A percentile compares a stretch with the other conserved stretches of the same genome.
These are phyloP conservation scores for Litocranius walleri DNA, from an alignment of 2,113 vertebrate genomes.

Conservation along the genomic window DNA sequence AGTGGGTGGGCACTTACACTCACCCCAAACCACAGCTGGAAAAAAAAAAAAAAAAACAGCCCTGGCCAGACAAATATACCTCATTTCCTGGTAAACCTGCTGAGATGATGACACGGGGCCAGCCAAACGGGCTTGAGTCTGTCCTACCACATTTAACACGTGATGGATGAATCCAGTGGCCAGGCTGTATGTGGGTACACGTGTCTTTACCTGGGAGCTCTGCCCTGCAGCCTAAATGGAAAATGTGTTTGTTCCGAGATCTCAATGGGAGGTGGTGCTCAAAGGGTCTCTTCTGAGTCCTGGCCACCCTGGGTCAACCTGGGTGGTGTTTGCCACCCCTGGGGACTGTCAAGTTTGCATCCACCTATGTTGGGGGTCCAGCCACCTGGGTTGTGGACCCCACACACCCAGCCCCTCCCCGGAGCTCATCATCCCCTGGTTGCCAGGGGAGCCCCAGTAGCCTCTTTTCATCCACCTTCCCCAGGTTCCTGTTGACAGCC, in stretches of 20 bases:
- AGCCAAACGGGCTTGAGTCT: not conserved
- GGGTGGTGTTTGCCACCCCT: not conserved
- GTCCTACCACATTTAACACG: not conserved
- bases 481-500: conserved; percentile 91
- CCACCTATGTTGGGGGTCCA: not conserved
- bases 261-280: not conserved
- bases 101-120: not conserved
- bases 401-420: not conserved
- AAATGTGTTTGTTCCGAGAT: conserved; percentile 5
- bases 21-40: not conserved
- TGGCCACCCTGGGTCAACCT: not conserved
- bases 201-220: not conserved
- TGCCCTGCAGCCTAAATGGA: not conserved
- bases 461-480: not conserved
- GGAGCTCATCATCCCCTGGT: not conserved
- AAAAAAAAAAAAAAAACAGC: not conserved
- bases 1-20: not conserved
- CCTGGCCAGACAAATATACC: not conserved
- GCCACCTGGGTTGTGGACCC: not conserved
- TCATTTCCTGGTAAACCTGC: not conserved
- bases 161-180: not conserved
- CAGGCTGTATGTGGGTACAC: not conserved
- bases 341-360: not conserved
- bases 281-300: not conserved
- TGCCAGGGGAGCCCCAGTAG: not conserved